phyloP scores from a whole-genome alignment of 2,113 vertebrate species.

The Datnioides undecimradiatus region DNA sequence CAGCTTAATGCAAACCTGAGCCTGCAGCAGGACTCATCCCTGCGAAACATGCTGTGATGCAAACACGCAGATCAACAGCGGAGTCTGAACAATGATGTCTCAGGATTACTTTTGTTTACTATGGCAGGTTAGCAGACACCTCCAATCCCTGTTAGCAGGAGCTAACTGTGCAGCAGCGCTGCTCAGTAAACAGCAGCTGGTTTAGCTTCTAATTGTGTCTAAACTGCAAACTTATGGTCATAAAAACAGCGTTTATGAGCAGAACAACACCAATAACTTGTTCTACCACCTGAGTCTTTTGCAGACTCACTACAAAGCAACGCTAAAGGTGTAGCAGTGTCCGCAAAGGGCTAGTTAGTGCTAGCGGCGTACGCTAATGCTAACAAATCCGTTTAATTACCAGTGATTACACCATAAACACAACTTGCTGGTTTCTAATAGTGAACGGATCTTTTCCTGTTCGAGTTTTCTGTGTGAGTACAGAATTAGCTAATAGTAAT shows the following conservation, averaged over 20 bases:
- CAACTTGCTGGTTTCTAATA: neutral
- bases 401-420: neutral
- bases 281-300: fast-evolving
- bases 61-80: neutral
- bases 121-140: neutral
- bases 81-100: neutral
- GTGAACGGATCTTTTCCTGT: fast-evolving
- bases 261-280: fast-evolving
- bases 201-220: neutral
- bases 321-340: constrained; percentile 32
- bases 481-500: neutral
- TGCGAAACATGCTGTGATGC: neutral
- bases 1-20: neutral
- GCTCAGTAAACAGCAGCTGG: neutral
- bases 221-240: no score
- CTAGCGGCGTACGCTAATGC: constrained; percentile 27
- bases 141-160: neutral
- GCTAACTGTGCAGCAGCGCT: no score
- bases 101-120: constrained; percentile 26
- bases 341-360: constrained; percentile 31
- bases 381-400: neutral
- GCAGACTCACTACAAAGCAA: neutral
- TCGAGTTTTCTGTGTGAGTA: fast-evolving
- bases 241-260: fast-evolving
- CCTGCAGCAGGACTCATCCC: no score